Evolutionary conservation across 2,113 vertebrate genomes (phyloP), one percentile per base, ranked within the genome.

Genomic region (Capreolus pygargus): DNA sequence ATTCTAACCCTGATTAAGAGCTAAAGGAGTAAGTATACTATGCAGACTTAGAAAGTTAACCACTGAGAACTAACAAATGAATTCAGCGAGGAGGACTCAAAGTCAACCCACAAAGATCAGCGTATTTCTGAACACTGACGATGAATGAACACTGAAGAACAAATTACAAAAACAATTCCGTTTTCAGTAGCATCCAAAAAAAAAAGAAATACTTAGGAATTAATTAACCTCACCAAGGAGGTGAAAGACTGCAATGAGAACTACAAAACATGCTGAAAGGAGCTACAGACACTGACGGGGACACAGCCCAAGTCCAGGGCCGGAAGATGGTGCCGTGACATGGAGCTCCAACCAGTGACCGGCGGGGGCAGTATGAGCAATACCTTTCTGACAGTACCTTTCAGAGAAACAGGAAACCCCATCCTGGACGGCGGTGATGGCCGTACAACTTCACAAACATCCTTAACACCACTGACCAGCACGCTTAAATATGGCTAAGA

Each of bases 281-380:
- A 15, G 25, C 25, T 43, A 33, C 52, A 54, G 60, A 27, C 39
- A 28, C 6, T 21, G 13, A 81, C 28, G 21, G 14, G 52, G 43
- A 64, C 16, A 8, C 45, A n/a, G 30, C 74, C n/a, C 74, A 6
- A 6, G n/a, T 17, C 19, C 58, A 10, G 8, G 21, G 28, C 0
- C 15, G 15, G 52, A 89, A 55, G 50, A 28, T 3, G 4, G 5
- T 4, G 3, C 16, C 3, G 11, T 10, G 52, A 28, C 47, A 45
- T 3, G 57, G 4, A 17, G 0, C 17, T 25, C 21, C 13, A 1
- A 27, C 58, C 16, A 36, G 58, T 6, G 7, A 55, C 23, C 0
- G 2, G 5, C 21, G 2, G 57, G 39, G 12, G 9, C 45, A 19
- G 28, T 8, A 21, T 5, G 5, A 17, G 12, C 21, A 14, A 7